Percentiles rank a stretch among this genome's conserved stretches.
These are phyloP conservation scores for Syngnathus rostellatus DNA, from an alignment of 2,797 vertebrate species.

Conservation along the genomic window DNA sequence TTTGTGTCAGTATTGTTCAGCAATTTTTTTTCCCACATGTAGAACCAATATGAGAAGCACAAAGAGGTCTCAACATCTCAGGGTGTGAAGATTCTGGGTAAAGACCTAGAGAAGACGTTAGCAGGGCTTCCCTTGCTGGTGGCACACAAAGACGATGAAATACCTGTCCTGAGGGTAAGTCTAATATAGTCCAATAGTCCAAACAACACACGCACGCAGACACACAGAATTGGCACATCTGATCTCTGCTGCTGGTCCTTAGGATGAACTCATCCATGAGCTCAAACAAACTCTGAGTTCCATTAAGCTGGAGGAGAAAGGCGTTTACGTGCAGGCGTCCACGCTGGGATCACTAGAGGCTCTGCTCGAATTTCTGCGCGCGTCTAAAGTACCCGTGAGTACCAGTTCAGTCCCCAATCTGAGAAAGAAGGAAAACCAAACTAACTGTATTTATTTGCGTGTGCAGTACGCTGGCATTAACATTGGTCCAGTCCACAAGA, in stretches of 20 bases:
- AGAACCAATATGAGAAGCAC: constrained; percentile 97
- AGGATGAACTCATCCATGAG: constrained; percentile 92
- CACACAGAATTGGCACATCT: not conserved
- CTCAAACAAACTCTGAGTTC: constrained; percentile 91
- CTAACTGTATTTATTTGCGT: not conserved
- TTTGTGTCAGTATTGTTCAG: not conserved
- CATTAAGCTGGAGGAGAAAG: constrained; percentile 96
- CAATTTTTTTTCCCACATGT: not conserved
- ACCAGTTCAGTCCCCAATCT: not conserved
- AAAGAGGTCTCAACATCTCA: constrained; percentile 91
- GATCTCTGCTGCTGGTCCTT: constrained; percentile 20
- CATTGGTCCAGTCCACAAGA: constrained; percentile 96
- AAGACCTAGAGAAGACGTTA: constrained; percentile 91
- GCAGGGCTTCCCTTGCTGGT: constrained; percentile 91
- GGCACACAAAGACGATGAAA: constrained; percentile 87
- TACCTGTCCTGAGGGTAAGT: constrained; percentile 85
- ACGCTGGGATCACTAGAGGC: constrained; percentile 94
- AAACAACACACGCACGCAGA: too few relatives aligned
- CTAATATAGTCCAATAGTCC: too few relatives aligned
- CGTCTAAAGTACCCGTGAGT: constrained; percentile 91
- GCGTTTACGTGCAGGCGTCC: constrained; percentile 96
- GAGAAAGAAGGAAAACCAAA: too few relatives aligned
- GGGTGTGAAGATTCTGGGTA: constrained; percentile 95
- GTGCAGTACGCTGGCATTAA: constrained; percentile 94
- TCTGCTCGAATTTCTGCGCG: constrained; percentile 91